These are phyloP conservation scores for Ormyrus rosae DNA, from an alignment of 2,888 invertebrate genomes.

Conservation along the genomic window DNA sequence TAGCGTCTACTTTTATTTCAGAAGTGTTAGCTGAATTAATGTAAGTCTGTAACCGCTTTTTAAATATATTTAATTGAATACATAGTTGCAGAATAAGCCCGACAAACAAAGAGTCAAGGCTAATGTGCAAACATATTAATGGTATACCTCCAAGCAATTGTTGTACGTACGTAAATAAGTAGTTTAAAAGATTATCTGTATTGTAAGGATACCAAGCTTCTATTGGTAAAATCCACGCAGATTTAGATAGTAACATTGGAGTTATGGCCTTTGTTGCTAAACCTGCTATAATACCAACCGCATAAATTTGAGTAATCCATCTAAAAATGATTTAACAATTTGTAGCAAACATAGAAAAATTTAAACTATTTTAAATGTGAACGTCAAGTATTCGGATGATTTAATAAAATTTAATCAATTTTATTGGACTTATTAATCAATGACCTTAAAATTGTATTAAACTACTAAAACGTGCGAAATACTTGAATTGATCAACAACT, in stretches of 20 bases:
- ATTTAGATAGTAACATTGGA: slow-evolving; percentile 36
- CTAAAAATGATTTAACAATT: slow-evolving; percentile 11
- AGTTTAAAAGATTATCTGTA: slow-evolving; percentile 19
- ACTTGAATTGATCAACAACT: no score
- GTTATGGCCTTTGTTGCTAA: slow-evolving; percentile 33
- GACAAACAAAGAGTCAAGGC: slow-evolving; percentile 50
- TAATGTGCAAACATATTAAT: slow-evolving; percentile 43
- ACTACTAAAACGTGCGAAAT: no score
- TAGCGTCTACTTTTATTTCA: neutral
- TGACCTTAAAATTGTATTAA: no score
- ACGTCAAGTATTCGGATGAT: no score
- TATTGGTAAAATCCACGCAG: slow-evolving; percentile 41
- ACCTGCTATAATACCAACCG: slow-evolving; percentile 30
- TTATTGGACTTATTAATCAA: no score
- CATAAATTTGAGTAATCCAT: slow-evolving; percentile 42
- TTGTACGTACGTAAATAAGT: slow-evolving; percentile 38
- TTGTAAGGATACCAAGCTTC: slow-evolving; percentile 53
- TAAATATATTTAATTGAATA: slow-evolving; percentile 35
- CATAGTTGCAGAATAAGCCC: slow-evolving; percentile 43
- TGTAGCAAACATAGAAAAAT: no score
- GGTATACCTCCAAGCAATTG: slow-evolving; percentile 50
- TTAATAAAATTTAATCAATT: no score
- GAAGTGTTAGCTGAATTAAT: neutral
- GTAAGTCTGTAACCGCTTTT: slow-evolving; percentile 29
- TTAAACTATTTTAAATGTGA: no score